Base-by-base conservation (phyloP, 2,888 invertebrate genomes). In the Argyresthia goedartella region DNA sequence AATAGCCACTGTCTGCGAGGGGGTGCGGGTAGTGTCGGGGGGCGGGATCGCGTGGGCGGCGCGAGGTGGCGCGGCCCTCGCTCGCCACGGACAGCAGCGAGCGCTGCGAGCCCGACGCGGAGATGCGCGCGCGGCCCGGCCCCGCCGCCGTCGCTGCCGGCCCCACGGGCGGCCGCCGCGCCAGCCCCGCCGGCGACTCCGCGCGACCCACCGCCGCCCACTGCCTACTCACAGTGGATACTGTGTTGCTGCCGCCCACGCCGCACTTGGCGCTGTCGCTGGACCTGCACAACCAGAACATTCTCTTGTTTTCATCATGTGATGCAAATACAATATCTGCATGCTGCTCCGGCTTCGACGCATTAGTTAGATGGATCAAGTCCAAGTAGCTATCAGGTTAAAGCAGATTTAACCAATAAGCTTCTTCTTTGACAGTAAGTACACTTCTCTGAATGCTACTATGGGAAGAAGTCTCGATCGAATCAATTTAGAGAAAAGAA, bases 181-280 rank as follows among this genome's bases (percentile, higher is more conserved):
- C 60, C 58, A 71, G 63, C 59, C 62, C 68, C 57, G 59, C 66
- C 65, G 54, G 66, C 63, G 57, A 66, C 68, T 52, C 64, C 64
- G 57, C 67, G 64, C 55, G 62, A 64, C 58, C 67, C 59, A 60
- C 59, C 57, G 59, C 67, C 57, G 60, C 60, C 59, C 61, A 60
- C 53, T 54, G 56, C 46, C 58, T 59, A 57, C 59, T 58, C 57
- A 52, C 53, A 42, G 56, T 59, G 53, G 41, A 49, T 53, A 36
- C 49, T 41, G 9, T 9, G 52, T 15, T 11, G 48, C 48, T 61
- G 56, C 64, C 65, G 55, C 62, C 57, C 59, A 57, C 59, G 55
- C 64, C 54, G 81, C 89, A 89, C 69, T 88, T 87, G 70, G 90
- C 85, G 76, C 90, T 87, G 80, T 88, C 88, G 65, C 84, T 76